phyloP scores from a whole-genome alignment of 2,113 vertebrate species.

The Poeciliopsis turrubarensis region DNA sequence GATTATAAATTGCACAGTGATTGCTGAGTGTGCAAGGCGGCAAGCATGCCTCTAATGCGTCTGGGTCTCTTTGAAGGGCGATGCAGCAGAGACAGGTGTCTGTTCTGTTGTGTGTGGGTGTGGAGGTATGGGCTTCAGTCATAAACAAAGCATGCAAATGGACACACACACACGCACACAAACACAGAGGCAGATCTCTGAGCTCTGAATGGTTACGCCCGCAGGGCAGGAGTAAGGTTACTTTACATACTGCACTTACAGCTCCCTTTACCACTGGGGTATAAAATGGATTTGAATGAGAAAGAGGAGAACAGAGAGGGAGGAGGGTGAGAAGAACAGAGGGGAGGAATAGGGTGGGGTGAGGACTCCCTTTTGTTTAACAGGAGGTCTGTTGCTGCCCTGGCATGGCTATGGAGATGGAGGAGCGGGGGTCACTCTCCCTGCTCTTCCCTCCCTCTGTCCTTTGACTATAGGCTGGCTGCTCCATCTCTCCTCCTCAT shows the following conservation, averaged over 20 bases:
- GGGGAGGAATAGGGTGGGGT: slow-evolving; percentile 17
- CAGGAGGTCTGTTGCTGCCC: slow-evolving; percentile 79
- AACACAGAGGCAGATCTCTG: slow-evolving; percentile 55
- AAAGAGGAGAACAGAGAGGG: slow-evolving; percentile 80
- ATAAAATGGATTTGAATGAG: slow-evolving; percentile 94
- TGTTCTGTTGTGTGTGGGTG: slow-evolving; percentile 17
- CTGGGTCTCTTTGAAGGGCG: slow-evolving; percentile 13
- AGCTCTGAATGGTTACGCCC: slow-evolving; percentile 64
- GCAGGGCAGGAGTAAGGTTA: slow-evolving; percentile 73
- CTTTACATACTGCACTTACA: slow-evolving; percentile 87
- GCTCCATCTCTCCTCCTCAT: slow-evolving; percentile 74
- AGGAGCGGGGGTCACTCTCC: slow-evolving; percentile 79
- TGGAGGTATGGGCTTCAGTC: slow-evolving; percentile 60
- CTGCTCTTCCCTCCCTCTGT: slow-evolving; percentile 62
- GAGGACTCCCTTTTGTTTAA: slow-evolving; percentile 78
- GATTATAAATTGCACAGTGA: neutral
- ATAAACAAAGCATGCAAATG: slow-evolving; percentile 61
- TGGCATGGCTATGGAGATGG: slow-evolving; percentile 83
- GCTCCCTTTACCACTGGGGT: slow-evolving; percentile 84
- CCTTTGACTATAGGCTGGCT: slow-evolving; percentile 66
- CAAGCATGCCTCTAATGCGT: slow-evolving; percentile 7
- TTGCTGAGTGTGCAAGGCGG: slow-evolving; percentile 5
- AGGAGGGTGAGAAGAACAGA: slow-evolving; percentile 20
- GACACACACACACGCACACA: neutral
- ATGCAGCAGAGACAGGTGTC: slow-evolving; percentile 66